Evolutionary conservation across 2,888 invertebrate species (phyloP), one percentile per base, ranked within the genome.

Genomic region (Andrena flavipes): DNA sequence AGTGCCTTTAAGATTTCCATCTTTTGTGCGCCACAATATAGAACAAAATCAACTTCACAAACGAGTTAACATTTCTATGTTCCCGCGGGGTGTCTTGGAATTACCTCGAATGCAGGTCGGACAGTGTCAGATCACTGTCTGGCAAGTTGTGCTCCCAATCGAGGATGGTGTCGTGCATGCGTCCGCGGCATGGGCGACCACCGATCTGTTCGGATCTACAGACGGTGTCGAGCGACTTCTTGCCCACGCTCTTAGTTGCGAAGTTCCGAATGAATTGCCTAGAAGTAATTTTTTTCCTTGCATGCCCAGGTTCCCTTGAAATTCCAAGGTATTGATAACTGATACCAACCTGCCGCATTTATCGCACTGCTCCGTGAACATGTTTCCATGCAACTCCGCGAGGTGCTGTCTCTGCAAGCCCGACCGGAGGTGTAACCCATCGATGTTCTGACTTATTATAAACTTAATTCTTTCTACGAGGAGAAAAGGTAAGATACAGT

Each of bases 91-190:
- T 1, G 23, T 35, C 56, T 35, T 30, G 16, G 30, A 35, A n/a
- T 84, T 94, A 98, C 98, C 96, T 97, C 65, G 98, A 97, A 94
- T 99, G 97, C 94, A 97, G 96, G 87, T 98, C 96, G 0, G 99
- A 97, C 94, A 97, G 95, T 71, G 96, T 95, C 33, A 99, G 94
- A 93, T 99, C 99, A 90, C 96, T 96, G 87, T 97, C 97, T 0
- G 99, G 99, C 84, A 99, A 95, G 93, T 97, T 97, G 92, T 98
- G 97, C 91, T 99, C 99, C 99, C 99, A 99, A 94, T 99, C 99
- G 56, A 99, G 95, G 78, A 99, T 97, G 16, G 97, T 98, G 93
- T 99, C 99, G 86, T 96, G 95, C 72, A 99, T 94, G 86, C 96
- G 95, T 0, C 99, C 99, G 64, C 99, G 96, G 91, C 98, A 98